Percentiles rank a stretch among this genome's conserved stretches.
phyloP scores from a whole-genome alignment of 2,888 invertebrate species.

The Melikaiella ostensackeni region DNA sequence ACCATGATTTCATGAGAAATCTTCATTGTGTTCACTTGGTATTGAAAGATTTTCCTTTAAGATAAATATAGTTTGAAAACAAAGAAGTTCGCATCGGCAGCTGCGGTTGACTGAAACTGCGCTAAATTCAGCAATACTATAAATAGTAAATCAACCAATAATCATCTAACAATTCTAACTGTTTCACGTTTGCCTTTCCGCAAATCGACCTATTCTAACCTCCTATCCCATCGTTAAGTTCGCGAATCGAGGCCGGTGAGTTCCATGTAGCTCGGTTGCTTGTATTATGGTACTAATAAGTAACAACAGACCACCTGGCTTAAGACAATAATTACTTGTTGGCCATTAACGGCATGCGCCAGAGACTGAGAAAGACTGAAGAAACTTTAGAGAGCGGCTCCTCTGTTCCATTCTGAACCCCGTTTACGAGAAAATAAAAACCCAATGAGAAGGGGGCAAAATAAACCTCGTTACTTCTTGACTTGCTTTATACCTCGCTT shows the following conservation, averaged over 20 bases:
- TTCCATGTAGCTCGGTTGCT: slow-evolving; percentile 45
- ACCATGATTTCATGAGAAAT: too few relatives aligned
- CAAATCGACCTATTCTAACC: slow-evolving; percentile 29
- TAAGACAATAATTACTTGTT: slow-evolving; percentile 70
- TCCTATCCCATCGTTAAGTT: background rate
- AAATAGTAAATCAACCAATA: background rate
- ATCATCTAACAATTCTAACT: slow-evolving; percentile 24
- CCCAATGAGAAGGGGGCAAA: slow-evolving; percentile 39
- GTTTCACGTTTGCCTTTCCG: slow-evolving; percentile 11
- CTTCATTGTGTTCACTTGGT: too few relatives aligned
- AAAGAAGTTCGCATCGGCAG: background rate
- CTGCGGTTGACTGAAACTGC: background rate
- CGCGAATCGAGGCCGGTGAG: slow-evolving; percentile 8
- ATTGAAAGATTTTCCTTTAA: too few relatives aligned
- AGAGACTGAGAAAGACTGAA: slow-evolving; percentile 48
- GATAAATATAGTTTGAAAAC: background rate
- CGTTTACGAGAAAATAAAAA: slow-evolving; percentile 38
- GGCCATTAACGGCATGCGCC: slow-evolving; percentile 69
- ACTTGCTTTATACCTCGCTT: slow-evolving; percentile 37
- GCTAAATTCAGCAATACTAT: background rate
- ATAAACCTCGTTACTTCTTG: slow-evolving; percentile 44
- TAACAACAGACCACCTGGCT: slow-evolving; percentile 71
- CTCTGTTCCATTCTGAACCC: slow-evolving; percentile 47
- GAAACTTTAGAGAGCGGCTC: slow-evolving; percentile 51
- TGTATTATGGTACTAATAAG: slow-evolving; percentile 63